phyloP scores from a whole-genome alignment of 2,797 vertebrate genomes.

The Cyprinella venusta region DNA sequence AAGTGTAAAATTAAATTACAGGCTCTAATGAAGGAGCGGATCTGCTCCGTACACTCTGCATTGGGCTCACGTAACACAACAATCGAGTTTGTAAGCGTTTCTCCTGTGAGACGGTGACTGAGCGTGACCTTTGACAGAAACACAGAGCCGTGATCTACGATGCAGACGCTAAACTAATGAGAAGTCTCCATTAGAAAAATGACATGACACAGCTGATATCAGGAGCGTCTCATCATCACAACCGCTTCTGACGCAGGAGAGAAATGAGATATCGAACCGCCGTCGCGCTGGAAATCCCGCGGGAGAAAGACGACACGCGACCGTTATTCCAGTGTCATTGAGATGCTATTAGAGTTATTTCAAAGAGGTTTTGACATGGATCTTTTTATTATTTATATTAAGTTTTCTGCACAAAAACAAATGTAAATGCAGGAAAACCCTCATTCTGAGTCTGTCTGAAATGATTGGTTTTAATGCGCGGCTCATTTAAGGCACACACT shows the following conservation, averaged over 20 bases:
- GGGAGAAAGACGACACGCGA: constrained; percentile 55
- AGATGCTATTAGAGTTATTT: background rate
- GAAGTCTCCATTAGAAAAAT: constrained; percentile 80
- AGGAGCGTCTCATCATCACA: constrained; percentile 74
- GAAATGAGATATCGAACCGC: constrained; percentile 78
- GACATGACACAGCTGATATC: constrained; percentile 74
- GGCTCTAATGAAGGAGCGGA: constrained; percentile 40
- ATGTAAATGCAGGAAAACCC: background rate
- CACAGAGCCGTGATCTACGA: constrained; percentile 70
- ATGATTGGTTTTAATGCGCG: background rate
- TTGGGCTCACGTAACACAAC: constrained; percentile 34
- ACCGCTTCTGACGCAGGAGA: constrained; percentile 66
- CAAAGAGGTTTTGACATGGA: background rate
- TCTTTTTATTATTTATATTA: no score
- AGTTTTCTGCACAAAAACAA: background rate
- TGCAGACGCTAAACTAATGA: constrained; percentile 72
- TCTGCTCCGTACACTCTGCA: constrained; percentile 36
- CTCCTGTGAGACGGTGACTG: constrained; percentile 47
- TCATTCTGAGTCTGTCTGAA: background rate
- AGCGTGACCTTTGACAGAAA: constrained; percentile 60
- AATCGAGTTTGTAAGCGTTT: constrained; percentile 45
- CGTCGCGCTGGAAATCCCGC: constrained; percentile 69
- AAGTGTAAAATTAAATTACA: constrained; percentile 54
- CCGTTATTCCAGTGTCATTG: no score
- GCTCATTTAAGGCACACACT: background rate